A percentile compares a stretch with the other conserved stretches of the same genome.
Evolutionary conservation across 2,797 vertebrate genomes (phyloP).

Genomic region (Falco rusticolus): DNA sequence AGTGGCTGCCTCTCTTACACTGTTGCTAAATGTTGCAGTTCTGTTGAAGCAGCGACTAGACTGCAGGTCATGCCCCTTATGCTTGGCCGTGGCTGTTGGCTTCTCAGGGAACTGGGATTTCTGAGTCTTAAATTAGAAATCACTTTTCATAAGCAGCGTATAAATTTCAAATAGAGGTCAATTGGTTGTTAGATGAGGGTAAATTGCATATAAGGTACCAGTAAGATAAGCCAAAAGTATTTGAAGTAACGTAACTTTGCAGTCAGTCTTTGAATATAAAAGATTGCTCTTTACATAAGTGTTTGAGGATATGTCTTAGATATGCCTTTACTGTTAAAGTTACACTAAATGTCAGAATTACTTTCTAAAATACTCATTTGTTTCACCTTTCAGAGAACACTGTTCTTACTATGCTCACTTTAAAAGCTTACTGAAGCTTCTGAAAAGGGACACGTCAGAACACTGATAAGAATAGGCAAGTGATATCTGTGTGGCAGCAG

Average conservation of each 20-base stretch:
- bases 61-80: accelerated
- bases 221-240: neutral
- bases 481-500: neutral
- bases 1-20: neutral
- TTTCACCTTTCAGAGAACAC: neutral
- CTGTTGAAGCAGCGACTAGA: neutral
- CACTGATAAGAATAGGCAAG: neutral
- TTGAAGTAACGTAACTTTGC: neutral
- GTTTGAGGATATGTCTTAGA: neutral
- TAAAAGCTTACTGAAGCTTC: neutral
- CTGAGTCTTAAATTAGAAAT: neutral
- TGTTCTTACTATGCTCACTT: neutral
- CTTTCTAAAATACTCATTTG: neutral
- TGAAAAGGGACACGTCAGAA: neutral
- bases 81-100: neutral
- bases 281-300: neutral
- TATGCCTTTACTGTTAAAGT: neutral
- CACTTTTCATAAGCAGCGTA: neutral
- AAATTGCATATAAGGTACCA: neutral
- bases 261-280: neutral
- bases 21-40: neutral
- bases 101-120: accelerated
- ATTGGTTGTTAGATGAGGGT: neutral
- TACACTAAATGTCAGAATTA: neutral
- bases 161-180: neutral